These are phyloP conservation scores for Sycophila sp. DNA, from an alignment of 1,140 invertebrate genomes.

Conservation along the genomic window DNA sequence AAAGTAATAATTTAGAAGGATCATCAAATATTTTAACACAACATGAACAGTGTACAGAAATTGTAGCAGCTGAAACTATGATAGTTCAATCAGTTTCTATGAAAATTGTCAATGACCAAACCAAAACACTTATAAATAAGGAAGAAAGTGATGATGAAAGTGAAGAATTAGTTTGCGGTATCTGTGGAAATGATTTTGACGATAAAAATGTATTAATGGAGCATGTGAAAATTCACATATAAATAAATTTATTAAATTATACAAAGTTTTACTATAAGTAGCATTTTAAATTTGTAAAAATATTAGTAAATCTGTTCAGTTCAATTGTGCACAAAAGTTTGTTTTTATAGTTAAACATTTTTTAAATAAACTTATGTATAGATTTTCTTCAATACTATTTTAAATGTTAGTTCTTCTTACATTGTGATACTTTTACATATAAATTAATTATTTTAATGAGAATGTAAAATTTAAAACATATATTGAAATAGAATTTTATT, in stretches of 20 bases:
- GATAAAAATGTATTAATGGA: slow-evolving; percentile 60
- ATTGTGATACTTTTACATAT: too few relatives aligned
- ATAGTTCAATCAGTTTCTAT: slow-evolving; percentile 7
- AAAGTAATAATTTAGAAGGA: slow-evolving; percentile 29
- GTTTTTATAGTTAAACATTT: too few relatives aligned
- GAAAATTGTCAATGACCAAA: not conserved
- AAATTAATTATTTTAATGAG: too few relatives aligned
- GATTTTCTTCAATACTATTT: too few relatives aligned
- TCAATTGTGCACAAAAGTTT: too few relatives aligned
- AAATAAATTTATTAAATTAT: slow-evolving; percentile 39
- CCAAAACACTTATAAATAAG: slow-evolving; percentile 18
- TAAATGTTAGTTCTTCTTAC: too few relatives aligned
- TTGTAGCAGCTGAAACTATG: not conserved
- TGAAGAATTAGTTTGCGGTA: slow-evolving; percentile 54
- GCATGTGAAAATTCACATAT: slow-evolving; percentile 63
- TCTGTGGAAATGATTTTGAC: slow-evolving; percentile 60
- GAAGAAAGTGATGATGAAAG: slow-evolving; percentile 47
- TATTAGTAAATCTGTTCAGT: too few relatives aligned
- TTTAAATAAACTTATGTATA: too few relatives aligned
- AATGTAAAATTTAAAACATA: too few relatives aligned
- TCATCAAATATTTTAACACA: not conserved
- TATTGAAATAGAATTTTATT: too few relatives aligned
- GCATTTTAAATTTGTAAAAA: not conserved
- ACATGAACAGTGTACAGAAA: not conserved
- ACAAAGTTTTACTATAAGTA: not conserved